A percentile compares a stretch with the other conserved stretches of the same genome.
These are phyloP conservation scores for Cetonia aurata DNA, from an alignment of 2,888 invertebrate genomes.

Conservation along the genomic window DNA sequence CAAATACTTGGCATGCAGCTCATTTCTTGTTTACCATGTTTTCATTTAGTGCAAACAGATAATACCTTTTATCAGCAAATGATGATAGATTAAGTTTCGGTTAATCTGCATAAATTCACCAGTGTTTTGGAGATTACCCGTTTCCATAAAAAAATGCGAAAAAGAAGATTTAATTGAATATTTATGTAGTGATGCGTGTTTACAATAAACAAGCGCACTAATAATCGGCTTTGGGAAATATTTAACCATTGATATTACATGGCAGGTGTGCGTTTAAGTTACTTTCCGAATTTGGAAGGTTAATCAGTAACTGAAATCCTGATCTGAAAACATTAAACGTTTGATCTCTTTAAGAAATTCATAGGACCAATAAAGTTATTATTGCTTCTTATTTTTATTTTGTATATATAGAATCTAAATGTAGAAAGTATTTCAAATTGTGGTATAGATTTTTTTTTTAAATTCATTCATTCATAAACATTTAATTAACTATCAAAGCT, in stretches of 20 bases:
- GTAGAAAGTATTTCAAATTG: too few relatives aligned
- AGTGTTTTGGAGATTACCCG: slow-evolving; percentile 31
- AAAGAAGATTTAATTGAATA: slow-evolving; percentile 27
- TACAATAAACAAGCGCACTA: slow-evolving; percentile 3
- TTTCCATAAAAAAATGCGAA: slow-evolving; percentile 16
- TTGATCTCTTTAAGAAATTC: too few relatives aligned
- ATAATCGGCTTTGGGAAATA: slow-evolving; percentile 8
- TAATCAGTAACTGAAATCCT: background rate
- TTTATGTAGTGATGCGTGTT: slow-evolving; percentile 3
- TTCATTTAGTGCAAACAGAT: slow-evolving; percentile 38
- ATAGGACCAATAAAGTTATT: too few relatives aligned
- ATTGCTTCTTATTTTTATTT: too few relatives aligned
- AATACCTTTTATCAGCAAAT: slow-evolving; percentile 33
- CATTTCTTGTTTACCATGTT: slow-evolving; percentile 30
- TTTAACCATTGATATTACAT: background rate
- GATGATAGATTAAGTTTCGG: slow-evolving; percentile 38
- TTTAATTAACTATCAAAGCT: too few relatives aligned
- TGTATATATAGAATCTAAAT: too few relatives aligned
- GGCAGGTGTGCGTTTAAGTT: background rate
- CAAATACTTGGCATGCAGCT: slow-evolving; percentile 34
- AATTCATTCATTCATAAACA: too few relatives aligned
- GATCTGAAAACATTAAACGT: too few relatives aligned
- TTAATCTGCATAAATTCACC: slow-evolving; percentile 40
- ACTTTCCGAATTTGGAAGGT: background rate
- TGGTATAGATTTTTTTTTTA: too few relatives aligned